These are phyloP conservation scores for Drosophila tropicalis DNA, from an alignment of 1,140 invertebrate genomes.

Conservation along the genomic window DNA sequence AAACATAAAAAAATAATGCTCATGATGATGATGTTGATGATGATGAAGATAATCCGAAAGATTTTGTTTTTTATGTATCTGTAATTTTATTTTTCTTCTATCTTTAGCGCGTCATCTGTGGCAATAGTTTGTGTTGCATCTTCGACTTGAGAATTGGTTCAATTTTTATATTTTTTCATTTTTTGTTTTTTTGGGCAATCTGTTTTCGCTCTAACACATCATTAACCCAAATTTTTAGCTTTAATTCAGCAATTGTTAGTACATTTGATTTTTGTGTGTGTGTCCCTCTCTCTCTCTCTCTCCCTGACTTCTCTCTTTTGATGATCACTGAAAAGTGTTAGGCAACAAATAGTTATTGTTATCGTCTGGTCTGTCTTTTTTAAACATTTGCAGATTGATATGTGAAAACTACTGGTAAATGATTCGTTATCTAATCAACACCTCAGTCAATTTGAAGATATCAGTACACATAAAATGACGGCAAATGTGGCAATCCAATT, in stretches of 20 bases:
- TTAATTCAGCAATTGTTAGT: conserved; percentile 56
- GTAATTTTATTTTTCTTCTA: conserved; percentile 47
- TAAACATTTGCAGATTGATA: conserved; percentile 48
- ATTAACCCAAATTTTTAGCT: conserved; percentile 78
- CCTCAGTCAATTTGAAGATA: conserved; percentile 9
- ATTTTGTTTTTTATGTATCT: conserved; percentile 43
- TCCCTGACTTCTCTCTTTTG: not conserved
- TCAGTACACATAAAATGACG: conserved; percentile 11
- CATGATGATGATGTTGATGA: conserved; percentile 48
- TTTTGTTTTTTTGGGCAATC: conserved; percentile 39
- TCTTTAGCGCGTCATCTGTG: conserved; percentile 52
- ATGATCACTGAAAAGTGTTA: conserved; percentile 2
- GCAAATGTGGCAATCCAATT: conserved; percentile 54
- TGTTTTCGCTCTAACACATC: conserved; percentile 65
- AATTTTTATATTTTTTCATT: conserved; percentile 21
- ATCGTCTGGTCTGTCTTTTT: conserved; percentile 13
- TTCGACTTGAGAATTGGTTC: conserved; percentile 36
- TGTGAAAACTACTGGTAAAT: conserved; percentile 12
- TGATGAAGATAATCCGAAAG: conserved; percentile 64
- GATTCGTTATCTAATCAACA: conserved; percentile 43
- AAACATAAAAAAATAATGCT: conserved; percentile 41
- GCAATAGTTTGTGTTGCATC: conserved; percentile 45
- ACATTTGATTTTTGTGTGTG: not conserved
- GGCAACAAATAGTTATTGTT: conserved; percentile 14
- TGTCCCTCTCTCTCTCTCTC: not conserved